A percentile compares a stretch with the other conserved stretches of the same genome.
phyloP scores from a whole-genome alignment of 2,113 vertebrate species.

The Dicaeum eximium region DNA sequence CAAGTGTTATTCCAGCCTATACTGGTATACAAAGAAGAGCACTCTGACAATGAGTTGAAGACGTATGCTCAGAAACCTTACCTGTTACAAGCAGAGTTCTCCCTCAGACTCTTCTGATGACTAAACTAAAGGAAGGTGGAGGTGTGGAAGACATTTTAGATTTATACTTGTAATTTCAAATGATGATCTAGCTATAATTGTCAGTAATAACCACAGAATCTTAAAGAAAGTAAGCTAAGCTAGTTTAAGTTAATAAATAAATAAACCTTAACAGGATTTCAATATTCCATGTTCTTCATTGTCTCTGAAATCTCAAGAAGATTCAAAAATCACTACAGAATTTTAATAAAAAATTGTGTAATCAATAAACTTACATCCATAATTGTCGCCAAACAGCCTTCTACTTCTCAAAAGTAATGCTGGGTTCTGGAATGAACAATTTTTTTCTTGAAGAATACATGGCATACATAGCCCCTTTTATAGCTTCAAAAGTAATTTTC shows the following conservation, averaged over 20 bases:
- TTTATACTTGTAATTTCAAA: not conserved
- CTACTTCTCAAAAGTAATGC: not conserved
- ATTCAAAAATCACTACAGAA: not conserved
- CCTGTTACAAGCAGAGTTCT: not conserved
- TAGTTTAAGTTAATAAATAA: not conserved
- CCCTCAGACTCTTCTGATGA: not conserved
- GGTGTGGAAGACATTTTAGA: not conserved
- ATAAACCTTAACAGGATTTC: not conserved
- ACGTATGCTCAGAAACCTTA: not conserved
- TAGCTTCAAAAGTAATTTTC: not conserved
- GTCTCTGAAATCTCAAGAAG: not conserved
- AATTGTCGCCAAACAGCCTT: not conserved
- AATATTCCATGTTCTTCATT: not conserved
- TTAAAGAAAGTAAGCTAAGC: not conserved
- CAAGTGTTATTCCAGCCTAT: not conserved
- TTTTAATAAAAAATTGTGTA: not conserved
- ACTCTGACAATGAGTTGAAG: not conserved
- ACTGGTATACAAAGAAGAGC: not conserved
- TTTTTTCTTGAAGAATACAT: not conserved
- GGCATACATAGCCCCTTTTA: not conserved
- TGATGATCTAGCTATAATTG: not conserved
- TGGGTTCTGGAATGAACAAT: not conserved
- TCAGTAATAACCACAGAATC: not conserved
- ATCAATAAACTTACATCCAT: not conserved
- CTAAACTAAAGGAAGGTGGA: not conserved